Percentiles rank a stretch among this genome's conserved stretches.
Conservation (phyloP, 1,140 invertebrate genomes). For the Drosophila melanica region DNA sequence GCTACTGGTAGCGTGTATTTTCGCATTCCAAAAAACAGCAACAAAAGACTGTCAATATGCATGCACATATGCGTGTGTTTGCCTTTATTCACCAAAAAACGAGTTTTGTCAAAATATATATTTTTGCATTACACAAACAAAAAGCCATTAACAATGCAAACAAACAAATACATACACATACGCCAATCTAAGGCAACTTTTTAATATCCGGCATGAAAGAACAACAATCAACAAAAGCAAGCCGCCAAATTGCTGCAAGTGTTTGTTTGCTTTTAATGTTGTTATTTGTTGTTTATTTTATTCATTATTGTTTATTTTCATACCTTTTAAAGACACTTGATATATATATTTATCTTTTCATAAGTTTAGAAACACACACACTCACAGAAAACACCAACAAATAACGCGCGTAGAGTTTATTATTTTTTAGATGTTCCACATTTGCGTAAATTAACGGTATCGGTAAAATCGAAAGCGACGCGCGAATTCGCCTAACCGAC, state of each 20-base stretch:
- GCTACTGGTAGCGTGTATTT: conserved; percentile 22
- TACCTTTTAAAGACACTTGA: conserved; percentile 29
- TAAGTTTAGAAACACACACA: conserved; percentile 6
- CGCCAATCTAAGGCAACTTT: conserved; percentile 21
- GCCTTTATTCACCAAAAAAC: conserved; percentile 42
- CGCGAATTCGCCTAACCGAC: conserved; percentile 30
- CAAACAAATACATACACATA: conserved; percentile 20
- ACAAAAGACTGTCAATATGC: conserved; percentile 37
- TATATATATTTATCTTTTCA: background rate
- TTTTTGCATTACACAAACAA: conserved; percentile 59
- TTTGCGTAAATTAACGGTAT: conserved; percentile 36
- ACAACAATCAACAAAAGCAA: conserved; percentile 52
- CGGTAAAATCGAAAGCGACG: conserved; percentile 37
- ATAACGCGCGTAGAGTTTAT: conserved; percentile 9
- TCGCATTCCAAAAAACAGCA: background rate
- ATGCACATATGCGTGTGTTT: conserved; percentile 41
- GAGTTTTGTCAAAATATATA: conserved; percentile 67
- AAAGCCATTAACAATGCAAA: conserved; percentile 43
- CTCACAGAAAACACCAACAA: conserved; percentile 25
- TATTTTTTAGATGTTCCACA: conserved; percentile 10
- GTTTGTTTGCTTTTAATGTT: conserved; percentile 10
- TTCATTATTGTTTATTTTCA: conserved; percentile 10
- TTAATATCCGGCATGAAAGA: conserved; percentile 49
- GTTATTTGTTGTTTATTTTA: background rate
- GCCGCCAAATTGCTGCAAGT: conserved; percentile 29